Base-by-base conservation (phyloP, 2,888 invertebrate genomes). In the Margaritifera margaritifera region DNA sequence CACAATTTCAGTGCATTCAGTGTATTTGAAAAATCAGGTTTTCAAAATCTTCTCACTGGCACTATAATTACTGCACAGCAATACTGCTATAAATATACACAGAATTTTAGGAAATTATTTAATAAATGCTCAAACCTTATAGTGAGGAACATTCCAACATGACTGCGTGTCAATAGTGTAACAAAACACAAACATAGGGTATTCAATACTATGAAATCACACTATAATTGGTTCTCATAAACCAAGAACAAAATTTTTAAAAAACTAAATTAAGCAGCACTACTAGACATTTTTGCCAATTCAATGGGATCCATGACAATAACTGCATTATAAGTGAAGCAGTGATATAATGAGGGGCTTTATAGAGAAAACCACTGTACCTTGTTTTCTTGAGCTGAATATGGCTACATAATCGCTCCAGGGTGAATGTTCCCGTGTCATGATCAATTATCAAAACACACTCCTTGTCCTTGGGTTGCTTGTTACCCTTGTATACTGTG, bases 391-490 rank as follows among this genome's bases (percentile, higher is more conserved):
- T 90, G 1, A 90, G 80, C 68, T 84, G 86, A 50, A 98, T 95
- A 91, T 96, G 96, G 86, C 95, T 94, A 76, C 94, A 94, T 81
- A 98, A 92, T 91, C 95, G 95, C 69, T 98, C 98, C 84, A 99
- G 91, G 61, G 96, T 96, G 85, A 98, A 94, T 91, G 96, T 96
- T 71, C 98, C 97, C 19, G 97, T 98, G 80, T 93, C 93, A 89
- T 94, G 94, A 91, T 98, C 97, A 83, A 96, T 95, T 79, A 98
- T 96, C 66, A 98, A 92, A 75, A 99, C 95, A 91, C 98, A 98
- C 92, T 98, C 98, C 90, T 96, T 96, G 75, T 95, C 94, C 90
- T 95, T 95, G 66, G 96, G 95, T 88, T 95, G 93, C 89, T 96
- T 96, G 86, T 95, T 96, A 75, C 98, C 98, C 91, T 96, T 96